Conservation (phyloP, 2,113 vertebrate genomes). For the Turnix velox region DNA sequence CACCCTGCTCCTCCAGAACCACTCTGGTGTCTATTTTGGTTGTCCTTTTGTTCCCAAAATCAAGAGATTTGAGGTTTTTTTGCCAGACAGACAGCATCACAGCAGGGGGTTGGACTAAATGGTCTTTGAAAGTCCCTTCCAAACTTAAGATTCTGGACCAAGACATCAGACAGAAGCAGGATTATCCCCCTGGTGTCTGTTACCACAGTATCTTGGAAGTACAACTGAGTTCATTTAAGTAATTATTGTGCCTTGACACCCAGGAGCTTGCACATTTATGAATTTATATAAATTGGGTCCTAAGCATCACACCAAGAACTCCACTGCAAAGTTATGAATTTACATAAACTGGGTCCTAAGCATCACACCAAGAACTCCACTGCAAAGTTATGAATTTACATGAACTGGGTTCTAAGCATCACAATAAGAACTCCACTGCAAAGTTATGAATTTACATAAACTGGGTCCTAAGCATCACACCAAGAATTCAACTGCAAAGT, state of each 20-base stretch:
- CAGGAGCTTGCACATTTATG: not conserved
- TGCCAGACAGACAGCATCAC: rapidly evolving
- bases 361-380: no score
- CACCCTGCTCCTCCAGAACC: not conserved
- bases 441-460: no score
- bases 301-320: no score
- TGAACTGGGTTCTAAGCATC: not conserved
- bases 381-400: no score
- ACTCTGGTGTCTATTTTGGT: not conserved
- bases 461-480: not conserved
- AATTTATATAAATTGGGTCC: rapidly evolving
- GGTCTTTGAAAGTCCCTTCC: no score
- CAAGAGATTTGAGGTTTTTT: not conserved
- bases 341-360: no score
- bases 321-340: no score
- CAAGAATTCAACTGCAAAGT: not conserved
- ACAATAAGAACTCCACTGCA: not conserved
- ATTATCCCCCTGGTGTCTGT: not conserved
- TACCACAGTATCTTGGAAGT: not conserved
- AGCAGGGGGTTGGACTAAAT: no score
- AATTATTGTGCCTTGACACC: not conserved
- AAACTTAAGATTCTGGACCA: no score
- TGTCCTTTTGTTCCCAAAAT: not conserved
- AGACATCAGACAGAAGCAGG: not conserved
- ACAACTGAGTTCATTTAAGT: not conserved